These are phyloP conservation scores for Malurus splendens DNA, from an alignment of 2,797 vertebrate species.

Conservation along the genomic window DNA sequence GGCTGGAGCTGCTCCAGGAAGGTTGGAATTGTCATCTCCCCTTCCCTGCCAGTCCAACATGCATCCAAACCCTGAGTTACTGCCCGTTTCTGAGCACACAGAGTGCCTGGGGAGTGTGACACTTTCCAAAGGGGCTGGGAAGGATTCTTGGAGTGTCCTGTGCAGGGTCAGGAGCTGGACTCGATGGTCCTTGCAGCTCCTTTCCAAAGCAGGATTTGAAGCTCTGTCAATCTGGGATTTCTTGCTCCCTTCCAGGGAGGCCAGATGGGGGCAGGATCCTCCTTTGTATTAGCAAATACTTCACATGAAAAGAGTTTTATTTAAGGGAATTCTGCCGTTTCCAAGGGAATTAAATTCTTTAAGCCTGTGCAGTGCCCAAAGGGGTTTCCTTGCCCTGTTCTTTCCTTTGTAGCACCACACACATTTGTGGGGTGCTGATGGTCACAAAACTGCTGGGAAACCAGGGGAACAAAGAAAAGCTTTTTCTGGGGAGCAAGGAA, in stretches of 20 bases:
- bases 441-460: rapidly evolving
- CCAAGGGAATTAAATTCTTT: neutral
- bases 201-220: neutral
- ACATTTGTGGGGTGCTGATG: rapidly evolving
- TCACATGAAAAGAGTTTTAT: neutral
- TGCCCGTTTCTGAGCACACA: rapidly evolving
- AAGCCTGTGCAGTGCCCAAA: neutral
- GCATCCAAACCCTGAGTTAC: neutral
- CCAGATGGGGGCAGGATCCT: slow-evolving; percentile 36
- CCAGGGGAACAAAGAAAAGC: neutral
- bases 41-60: neutral
- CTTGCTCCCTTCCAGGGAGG: neutral
- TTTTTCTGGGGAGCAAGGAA: neutral
- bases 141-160: neutral
- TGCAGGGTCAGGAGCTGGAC: neutral
- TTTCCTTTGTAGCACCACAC: neutral
- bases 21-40: neutral
- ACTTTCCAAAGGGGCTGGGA: rapidly evolving
- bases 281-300: neutral
- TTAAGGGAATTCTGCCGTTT: neutral
- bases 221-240: neutral
- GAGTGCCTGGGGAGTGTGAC: rapidly evolving
- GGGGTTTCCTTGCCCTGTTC: neutral
- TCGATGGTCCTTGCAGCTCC: neutral
- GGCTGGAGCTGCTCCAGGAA: neutral